phyloP scores from a whole-genome alignment of 2,888 invertebrate species.

The Scaptomyza caliginosa region DNA sequence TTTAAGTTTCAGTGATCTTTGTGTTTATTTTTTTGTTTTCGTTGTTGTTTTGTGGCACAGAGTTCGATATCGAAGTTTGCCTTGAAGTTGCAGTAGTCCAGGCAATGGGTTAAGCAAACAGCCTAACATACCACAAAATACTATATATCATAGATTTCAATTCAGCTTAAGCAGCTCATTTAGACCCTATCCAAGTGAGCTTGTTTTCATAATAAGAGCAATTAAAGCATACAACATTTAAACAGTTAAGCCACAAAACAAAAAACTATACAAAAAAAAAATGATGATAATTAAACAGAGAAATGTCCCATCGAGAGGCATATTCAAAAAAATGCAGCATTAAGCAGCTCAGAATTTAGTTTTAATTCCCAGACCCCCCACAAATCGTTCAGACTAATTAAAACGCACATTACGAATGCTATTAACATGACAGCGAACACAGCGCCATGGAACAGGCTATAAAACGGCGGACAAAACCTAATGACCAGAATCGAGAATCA shows the following conservation, averaged over 20 bases:
- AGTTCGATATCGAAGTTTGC: slow-evolving; percentile 61
- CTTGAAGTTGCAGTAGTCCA: slow-evolving; percentile 57
- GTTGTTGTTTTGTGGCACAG: slow-evolving; percentile 50
- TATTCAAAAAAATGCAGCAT: slow-evolving; percentile 57
- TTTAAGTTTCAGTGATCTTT: slow-evolving; percentile 52
- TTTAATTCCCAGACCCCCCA: slow-evolving; percentile 58
- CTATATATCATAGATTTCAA: slow-evolving; percentile 18
- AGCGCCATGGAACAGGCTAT: slow-evolving; percentile 69
- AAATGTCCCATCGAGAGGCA: slow-evolving; percentile 39
- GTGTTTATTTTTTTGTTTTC: slow-evolving; percentile 19
- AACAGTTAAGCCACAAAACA: slow-evolving; percentile 10
- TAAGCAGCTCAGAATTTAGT: slow-evolving; percentile 42
- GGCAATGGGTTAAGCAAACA: slow-evolving; percentile 54
- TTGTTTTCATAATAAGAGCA: slow-evolving; percentile 8
- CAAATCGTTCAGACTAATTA: slow-evolving; percentile 72
- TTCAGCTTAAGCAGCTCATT: too few relatives aligned
- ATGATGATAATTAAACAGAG: slow-evolving; percentile 8
- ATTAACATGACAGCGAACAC: slow-evolving; percentile 79
- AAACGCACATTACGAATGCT: slow-evolving; percentile 78
- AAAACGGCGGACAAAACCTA: slow-evolving; percentile 49
- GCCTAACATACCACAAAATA: slow-evolving; percentile 28
- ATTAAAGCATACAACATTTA: slow-evolving; percentile 5
- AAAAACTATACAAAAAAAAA: slow-evolving; percentile 9
- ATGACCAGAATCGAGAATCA: slow-evolving; percentile 36
- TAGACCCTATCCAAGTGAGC: too few relatives aligned